Evolutionary conservation across 2,797 vertebrate species (phyloP).

Genomic region (Rhabdophis nuchalis): DNA sequence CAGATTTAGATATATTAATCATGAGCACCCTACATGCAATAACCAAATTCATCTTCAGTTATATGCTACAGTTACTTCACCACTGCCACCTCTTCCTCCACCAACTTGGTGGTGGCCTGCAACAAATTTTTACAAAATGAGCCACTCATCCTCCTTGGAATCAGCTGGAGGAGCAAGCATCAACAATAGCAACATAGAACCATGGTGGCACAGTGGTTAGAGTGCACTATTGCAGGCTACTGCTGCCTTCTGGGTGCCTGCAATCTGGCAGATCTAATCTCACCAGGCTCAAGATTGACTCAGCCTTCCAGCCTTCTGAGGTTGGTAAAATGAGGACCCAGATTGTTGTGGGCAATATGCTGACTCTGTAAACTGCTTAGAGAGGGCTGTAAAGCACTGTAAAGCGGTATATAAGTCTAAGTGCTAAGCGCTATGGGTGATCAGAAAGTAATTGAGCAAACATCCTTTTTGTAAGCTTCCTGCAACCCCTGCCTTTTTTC

Average conservation of each 20-base stretch:
- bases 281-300: too few species aligned
- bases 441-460: not conserved
- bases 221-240: too few species aligned
- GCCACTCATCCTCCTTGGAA: not conserved
- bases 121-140: not conserved
- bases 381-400: too few species aligned
- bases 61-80: not conserved
- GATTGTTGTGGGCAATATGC: too few species aligned
- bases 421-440: too few species aligned
- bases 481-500: not conserved
- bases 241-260: too few species aligned
- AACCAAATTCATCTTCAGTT: not conserved
- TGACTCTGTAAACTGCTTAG: too few species aligned
- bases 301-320: too few species aligned
- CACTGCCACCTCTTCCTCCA: not conserved
- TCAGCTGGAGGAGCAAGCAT: not conserved
- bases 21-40: not conserved
- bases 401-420: too few species aligned
- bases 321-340: too few species aligned
- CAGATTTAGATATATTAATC: not conserved
- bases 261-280: too few species aligned
- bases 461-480: not conserved
- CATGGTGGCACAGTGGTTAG: too few species aligned
- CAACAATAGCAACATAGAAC: not conserved
- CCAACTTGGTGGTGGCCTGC: not conserved